Evolutionary conservation across 2,888 invertebrate genomes (phyloP).

Genomic region (Frankliniella fusca): DNA sequence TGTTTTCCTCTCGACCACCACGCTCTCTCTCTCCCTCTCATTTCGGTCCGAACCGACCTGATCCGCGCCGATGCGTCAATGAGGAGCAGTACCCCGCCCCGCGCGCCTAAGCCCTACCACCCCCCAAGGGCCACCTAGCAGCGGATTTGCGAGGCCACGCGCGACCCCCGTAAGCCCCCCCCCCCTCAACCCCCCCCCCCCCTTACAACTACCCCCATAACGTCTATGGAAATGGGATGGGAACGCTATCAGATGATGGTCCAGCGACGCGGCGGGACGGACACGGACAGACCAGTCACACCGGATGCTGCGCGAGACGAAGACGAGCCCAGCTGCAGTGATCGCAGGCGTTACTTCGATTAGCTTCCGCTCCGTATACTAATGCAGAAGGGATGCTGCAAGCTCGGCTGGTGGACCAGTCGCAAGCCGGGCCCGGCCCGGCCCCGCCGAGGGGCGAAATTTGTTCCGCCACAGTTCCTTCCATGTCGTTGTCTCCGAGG

Average conservation of each 20-base stretch:
- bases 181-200: background rate
- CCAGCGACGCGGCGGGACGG: too few relatives aligned
- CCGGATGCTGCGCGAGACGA: background rate
- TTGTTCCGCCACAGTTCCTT: constrained; percentile 19
- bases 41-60: too few relatives aligned
- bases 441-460: background rate
- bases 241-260: background rate
- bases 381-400: constrained; percentile 8
- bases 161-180: constrained; percentile 3
- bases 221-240: constrained; percentile 14
- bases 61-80: background rate
- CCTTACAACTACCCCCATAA: background rate
- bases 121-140: background rate
- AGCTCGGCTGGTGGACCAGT: background rate
- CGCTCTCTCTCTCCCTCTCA: too few relatives aligned
- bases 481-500: background rate
- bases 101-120: background rate
- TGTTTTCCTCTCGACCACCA: too few relatives aligned
- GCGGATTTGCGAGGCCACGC: constrained; percentile 4
- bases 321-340: background rate
- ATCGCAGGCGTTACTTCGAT: background rate
- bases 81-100: background rate
- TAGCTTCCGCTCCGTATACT: constrained; percentile 21
- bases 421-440: background rate
- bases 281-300: background rate